These are phyloP conservation scores for Zaprionus kolodkinae DNA, from an alignment of 1,140 invertebrate genomes.

Conservation along the genomic window DNA sequence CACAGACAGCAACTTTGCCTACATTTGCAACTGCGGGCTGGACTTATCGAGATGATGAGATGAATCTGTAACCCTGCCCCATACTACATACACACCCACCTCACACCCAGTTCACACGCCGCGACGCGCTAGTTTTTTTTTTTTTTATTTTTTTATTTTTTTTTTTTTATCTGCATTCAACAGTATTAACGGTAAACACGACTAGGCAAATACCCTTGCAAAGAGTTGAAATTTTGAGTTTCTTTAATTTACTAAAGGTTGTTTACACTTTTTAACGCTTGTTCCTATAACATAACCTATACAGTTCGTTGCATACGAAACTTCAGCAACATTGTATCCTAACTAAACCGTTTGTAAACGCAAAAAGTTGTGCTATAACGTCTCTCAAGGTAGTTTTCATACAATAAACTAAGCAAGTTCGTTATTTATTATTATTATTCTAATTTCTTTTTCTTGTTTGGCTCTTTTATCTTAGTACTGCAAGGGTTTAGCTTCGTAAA, in stretches of 20 bases:
- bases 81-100: constrained; percentile 20
- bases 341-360: background rate
- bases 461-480: background rate
- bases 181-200: constrained; percentile 32
- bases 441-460: background rate
- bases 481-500: constrained; percentile 13
- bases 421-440: background rate
- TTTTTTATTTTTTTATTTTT: constrained; percentile 1
- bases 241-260: background rate
- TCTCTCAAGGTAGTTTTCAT: background rate
- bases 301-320: background rate
- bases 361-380: background rate
- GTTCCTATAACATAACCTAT: constrained; percentile 13
- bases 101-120: constrained; percentile 24
- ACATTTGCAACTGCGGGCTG: constrained; percentile 30
- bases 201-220: constrained; percentile 34
- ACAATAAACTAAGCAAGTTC: background rate
- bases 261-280: constrained; percentile 1
- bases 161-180: constrained; percentile 28
- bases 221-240: background rate
- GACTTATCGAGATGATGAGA: constrained; percentile 35
- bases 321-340: background rate
- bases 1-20: background rate
- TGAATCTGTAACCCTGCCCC: constrained; percentile 9
- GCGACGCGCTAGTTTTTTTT: constrained; percentile 21